Evolutionary conservation across 2,888 invertebrate species (phyloP), one percentile per base, ranked within the genome.

Genomic region (Mythimna loreyi): DNA sequence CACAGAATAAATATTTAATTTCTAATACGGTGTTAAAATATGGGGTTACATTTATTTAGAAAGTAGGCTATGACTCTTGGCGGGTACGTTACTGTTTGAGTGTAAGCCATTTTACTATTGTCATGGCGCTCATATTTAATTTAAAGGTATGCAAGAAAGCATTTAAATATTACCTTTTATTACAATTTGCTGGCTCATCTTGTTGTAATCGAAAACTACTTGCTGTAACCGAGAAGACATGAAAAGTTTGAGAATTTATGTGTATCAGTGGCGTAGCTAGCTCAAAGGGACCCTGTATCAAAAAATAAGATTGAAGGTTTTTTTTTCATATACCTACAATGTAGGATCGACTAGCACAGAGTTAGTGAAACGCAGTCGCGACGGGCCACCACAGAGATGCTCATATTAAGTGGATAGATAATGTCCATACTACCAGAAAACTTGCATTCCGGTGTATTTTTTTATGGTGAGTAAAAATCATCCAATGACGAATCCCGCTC

Each of bases 21-120:
- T 81, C 45, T 78, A 68, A 78, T 78, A 78, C 68, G 3, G 65
- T 56, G 57, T 70, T 78, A 78, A 79, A 75, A 77, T 60, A 77
- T 78, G 58, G 75, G 62, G 30, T 58, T 66, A 70, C 70, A 69
- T 64, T 78, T 73, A 58, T 61, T 68, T 61, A 7, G 52, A 68
- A 57, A 52, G 73, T 56, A 60, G 63, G 13, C 74, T 36, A 78
- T 76, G 60, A 73, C 52, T 68, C 74, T 60, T 61, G n/a, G 30
- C 21, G 45, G 3, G 45, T 13, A 13, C 53, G 19, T 62, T 68
- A 45, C 58, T 47, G 55, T 40, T 45, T 45, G 8, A 19, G 25
- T n/a, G 28, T 4, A 19, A 30, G 19, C 28, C 9, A 30, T 30
- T 28, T 52, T 52, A 2, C 28, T 52, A 19, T 28, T 52, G 9